phyloP scores from a whole-genome alignment of 2,113 vertebrate species.

The Enhydra lutris region DNA sequence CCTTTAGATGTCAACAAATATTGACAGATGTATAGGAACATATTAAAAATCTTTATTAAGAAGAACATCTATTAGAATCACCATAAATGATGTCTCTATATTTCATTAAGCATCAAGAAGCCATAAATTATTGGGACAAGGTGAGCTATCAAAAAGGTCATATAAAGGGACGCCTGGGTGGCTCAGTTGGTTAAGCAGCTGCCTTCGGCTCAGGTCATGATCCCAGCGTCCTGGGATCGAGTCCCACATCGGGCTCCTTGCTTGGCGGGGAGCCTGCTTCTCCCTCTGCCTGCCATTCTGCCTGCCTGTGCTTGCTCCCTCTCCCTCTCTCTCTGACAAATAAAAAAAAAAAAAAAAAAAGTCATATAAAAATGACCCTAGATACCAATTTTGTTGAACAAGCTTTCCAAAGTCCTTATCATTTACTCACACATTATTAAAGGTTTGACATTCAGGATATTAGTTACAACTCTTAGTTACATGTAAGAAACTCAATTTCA shows the following conservation, averaged over 20 bases:
- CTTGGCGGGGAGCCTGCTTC: too few species aligned
- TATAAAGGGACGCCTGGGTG: too few species aligned
- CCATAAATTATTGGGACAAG: background rate
- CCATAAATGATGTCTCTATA: background rate
- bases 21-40: background rate
- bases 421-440: background rate
- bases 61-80: background rate
- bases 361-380: background rate
- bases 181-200: too few species aligned
- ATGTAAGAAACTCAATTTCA: background rate
- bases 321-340: too few species aligned
- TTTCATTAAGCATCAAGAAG: background rate
- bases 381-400: background rate
- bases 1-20: background rate
- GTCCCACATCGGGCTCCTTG: too few species aligned
- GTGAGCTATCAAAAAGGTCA: background rate
- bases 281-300: too few species aligned
- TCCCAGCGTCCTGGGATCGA: too few species aligned
- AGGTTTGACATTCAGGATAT: background rate
- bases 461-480: background rate
- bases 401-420: background rate
- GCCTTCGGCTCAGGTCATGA: too few species aligned
- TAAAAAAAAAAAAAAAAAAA: too few species aligned
- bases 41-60: constrained; percentile 22
- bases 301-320: too few species aligned